Evolutionary conservation across 23 tunicate genomes (phyloP).

Genomic region (Trididemnum clinides): DNA sequence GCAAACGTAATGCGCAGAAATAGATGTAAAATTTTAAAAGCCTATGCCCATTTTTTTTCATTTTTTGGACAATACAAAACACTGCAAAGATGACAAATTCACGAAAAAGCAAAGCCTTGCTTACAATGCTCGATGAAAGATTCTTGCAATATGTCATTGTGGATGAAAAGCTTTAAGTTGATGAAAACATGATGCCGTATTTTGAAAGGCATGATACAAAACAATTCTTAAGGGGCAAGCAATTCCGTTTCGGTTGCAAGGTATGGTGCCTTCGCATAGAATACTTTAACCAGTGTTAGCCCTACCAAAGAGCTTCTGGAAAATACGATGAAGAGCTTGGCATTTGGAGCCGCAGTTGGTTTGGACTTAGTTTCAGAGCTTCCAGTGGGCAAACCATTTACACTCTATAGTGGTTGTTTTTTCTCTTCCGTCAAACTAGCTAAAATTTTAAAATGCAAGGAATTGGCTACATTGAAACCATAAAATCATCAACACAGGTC

Average conservation of each 20-base stretch:
- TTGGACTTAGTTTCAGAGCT: conserved; percentile 10
- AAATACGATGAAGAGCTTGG: background rate
- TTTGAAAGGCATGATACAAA: conserved; percentile 9
- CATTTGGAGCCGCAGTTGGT: conserved; percentile 5
- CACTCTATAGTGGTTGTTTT: background rate
- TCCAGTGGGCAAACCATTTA: background rate
- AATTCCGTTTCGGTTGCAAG: background rate
- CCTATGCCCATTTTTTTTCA: conserved; percentile 10
- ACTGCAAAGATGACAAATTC: background rate
- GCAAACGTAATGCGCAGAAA: background rate
- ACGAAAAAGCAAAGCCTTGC: background rate
- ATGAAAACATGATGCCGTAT: background rate
- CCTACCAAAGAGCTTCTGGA: background rate
- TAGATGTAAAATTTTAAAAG: background rate
- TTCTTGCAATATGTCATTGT: conserved; percentile 5
- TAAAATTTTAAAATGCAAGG: background rate
- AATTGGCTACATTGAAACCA: background rate
- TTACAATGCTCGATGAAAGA: background rate
- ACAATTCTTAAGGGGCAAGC: background rate
- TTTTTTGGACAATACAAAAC: background rate
- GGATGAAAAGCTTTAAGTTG: background rate
- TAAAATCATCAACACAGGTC: too few relatives aligned
- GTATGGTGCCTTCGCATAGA: conserved; percentile 11
- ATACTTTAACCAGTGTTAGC: background rate
- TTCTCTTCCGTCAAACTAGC: conserved; percentile 21